These are phyloP conservation scores for Pseudorhiza aurosa DNA, from an alignment of 30 jellyfish, hydroid and myxozoan species.

Conservation along the genomic window DNA sequence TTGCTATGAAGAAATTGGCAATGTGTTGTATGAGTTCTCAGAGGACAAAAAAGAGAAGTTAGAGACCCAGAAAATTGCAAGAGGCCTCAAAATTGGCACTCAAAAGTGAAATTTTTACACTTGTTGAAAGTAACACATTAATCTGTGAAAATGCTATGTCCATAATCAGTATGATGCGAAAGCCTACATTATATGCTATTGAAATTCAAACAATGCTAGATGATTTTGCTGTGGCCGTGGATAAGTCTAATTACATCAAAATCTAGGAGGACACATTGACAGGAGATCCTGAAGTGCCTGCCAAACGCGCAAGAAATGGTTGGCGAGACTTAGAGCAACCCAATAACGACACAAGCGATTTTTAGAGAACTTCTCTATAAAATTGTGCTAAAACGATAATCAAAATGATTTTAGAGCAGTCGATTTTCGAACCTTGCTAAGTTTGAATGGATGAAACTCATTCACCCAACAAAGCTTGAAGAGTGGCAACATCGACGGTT, in stretches of 20 bases:
- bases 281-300: constrained; percentile 10
- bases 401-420: not conserved
- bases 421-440: no score
- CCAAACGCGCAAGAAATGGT: constrained; percentile 15
- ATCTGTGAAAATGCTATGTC: no score
- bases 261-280: constrained; percentile 21
- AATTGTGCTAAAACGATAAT: not conserved
- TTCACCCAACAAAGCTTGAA: no score
- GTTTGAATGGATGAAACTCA: no score
- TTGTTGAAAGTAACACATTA: constrained; percentile 11
- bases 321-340: constrained; percentile 9
- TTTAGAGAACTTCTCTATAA: not conserved
- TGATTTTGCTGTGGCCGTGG: not conserved
- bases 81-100: constrained; percentile 16
- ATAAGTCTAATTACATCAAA: not conserved
- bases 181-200: constrained; percentile 33
- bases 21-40: constrained; percentile 23
- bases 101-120: not conserved
- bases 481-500: no score
- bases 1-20: constrained; percentile 37
- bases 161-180: constrained; percentile 2
- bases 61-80: constrained; percentile 27
- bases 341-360: not conserved
- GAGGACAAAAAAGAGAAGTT: constrained; percentile 11
- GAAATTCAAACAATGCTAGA: not conserved